Base-by-base conservation (phyloP, 2,888 invertebrate species). In the Sesamia inferens region DNA sequence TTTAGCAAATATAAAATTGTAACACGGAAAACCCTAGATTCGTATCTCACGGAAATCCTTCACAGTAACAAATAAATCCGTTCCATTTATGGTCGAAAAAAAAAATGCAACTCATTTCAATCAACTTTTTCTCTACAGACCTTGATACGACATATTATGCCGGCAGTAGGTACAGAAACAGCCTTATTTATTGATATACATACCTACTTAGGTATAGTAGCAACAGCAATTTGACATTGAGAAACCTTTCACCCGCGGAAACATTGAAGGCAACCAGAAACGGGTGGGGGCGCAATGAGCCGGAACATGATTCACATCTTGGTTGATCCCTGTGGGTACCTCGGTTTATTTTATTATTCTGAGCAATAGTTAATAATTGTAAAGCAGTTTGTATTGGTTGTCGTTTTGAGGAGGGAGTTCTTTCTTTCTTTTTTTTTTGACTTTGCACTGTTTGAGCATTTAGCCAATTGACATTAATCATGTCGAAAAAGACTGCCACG, bases 181-280 rank as follows among this genome's bases (percentile, higher is more conserved):
- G 66, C 51, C 78, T 78, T 86, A 83, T 86, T 78, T 76, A 78
- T 84, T 81, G 78, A 71, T 74, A 19, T 54, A 8, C 0, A 24
- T 11, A 10, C 19, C 24, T 8, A 19, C 13, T 5, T 80, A 68
- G 72, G 67, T 67, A 69, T 13, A 68, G 73, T n/a, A 78, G 54
- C 82, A 85, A 87, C 85, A 83, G 82, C 77, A 78, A 75, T 42
- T 51, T 88, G 91, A 89, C 91, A 91, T 90, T 92, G 92, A 88
- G 77, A 89, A 82, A 86, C 94, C 94, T 94, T 94, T 94, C 94
- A 93, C 94, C 82, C 63, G 64, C 81, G 88, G 88, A 90, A 88
- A 81, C 73, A 83, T 80, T 77, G 92, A 93, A 94, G 94, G 94
- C 84, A 71, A 93, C 70, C 93, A 77, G 91, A 92, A 91, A 87